Evolutionary conservation across 2,888 invertebrate genomes (phyloP).

Genomic region (Latheticus oryzae): DNA sequence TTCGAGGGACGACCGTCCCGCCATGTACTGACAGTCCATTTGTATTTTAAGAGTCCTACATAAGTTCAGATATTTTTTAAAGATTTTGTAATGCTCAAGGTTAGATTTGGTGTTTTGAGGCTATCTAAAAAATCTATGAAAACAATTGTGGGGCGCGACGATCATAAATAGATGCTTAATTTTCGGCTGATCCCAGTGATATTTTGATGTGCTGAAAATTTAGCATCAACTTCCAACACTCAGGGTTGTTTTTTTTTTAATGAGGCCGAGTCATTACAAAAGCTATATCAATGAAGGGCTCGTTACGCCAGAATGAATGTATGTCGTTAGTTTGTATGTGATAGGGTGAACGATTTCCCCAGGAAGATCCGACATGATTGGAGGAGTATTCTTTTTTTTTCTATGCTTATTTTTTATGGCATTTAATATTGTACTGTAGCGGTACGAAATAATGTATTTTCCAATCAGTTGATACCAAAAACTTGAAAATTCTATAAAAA

Average conservation of each 20-base stretch:
- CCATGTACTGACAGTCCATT: conserved; percentile 62
- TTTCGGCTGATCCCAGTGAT: conserved; percentile 45
- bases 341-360: conserved; percentile 41
- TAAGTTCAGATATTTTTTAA: conserved; percentile 64
- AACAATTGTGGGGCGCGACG: conserved; percentile 51
- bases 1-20: conserved; percentile 38
- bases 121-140: too few species aligned
- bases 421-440: conserved; percentile 60
- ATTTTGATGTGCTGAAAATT: conserved; percentile 46
- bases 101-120: conserved; percentile 50
- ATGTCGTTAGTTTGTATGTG: conserved; percentile 43
- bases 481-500: conserved; percentile 29
- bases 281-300: conserved; percentile 38
- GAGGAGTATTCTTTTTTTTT: conserved; percentile 56
- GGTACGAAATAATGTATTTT: conserved; percentile 45
- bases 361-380: conserved; percentile 37
- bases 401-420: conserved; percentile 56
- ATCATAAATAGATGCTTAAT: conserved; percentile 30
- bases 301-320: conserved; percentile 40
- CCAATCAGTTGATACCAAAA: conserved; percentile 40
- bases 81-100: conserved; percentile 64
- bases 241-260: conserved; percentile 56
- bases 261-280: conserved; percentile 45
- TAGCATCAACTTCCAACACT: conserved; percentile 55
- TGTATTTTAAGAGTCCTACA: conserved; percentile 61